phyloP scores from a whole-genome alignment of 1,140 invertebrate genomes.

The Ruditapes philippinarum region DNA sequence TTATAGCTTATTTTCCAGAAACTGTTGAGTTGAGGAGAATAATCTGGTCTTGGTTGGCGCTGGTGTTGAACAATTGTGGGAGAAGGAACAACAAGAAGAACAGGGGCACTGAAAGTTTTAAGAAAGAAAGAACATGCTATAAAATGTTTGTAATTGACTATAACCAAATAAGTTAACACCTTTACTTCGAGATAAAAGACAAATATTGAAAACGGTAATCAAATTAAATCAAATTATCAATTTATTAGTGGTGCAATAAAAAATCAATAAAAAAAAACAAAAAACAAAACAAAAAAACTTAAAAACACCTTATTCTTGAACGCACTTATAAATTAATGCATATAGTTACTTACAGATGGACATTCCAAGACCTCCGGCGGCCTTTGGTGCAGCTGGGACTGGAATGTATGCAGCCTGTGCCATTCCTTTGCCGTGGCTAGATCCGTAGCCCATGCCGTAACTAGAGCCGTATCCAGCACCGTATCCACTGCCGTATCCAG shows the following conservation, averaged over 20 bases:
- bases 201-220: no score
- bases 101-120: slow-evolving; percentile 38
- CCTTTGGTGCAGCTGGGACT: neutral
- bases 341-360: slow-evolving; percentile 52
- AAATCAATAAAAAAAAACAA: no score
- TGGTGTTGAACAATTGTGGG: neutral
- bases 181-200: no score
- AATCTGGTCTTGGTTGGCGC: slow-evolving; percentile 15
- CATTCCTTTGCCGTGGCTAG: neutral
- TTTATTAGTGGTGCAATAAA: no score
- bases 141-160: no score
- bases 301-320: no score
- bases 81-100: slow-evolving; percentile 32
- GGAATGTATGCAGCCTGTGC: neutral
- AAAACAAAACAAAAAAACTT: no score
- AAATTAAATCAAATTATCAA: no score
- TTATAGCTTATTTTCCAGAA: no score
- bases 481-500: neutral
- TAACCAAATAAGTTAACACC: no score
- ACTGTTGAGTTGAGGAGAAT: slow-evolving; percentile 47
- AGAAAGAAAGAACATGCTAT: no score
- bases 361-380: neutral
- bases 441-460: slow-evolving; percentile 1
- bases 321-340: no score
- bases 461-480: neutral